Conservation (phyloP, 2,113 vertebrate genomes). For the Myxocyprinus asiaticus region DNA sequence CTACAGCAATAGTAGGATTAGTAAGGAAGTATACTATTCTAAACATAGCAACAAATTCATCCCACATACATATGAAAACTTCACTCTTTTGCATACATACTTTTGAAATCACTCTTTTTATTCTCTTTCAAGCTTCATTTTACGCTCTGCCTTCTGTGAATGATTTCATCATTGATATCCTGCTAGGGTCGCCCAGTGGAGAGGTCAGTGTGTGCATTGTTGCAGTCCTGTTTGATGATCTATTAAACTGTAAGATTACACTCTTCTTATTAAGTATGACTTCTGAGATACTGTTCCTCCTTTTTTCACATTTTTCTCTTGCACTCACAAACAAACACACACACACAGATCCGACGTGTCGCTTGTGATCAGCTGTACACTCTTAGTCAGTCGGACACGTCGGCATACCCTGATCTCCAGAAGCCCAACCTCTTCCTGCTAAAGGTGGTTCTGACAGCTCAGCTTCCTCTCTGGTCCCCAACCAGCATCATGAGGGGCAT, state of each 20-base stretch:
- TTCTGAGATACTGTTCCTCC: neutral
- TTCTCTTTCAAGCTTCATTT: slow-evolving; percentile 84
- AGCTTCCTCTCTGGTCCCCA: slow-evolving; percentile 96
- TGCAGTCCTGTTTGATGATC: neutral
- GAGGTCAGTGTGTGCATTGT: slow-evolving; percentile 80
- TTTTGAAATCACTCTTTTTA: neutral
- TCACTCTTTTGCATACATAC: too few species aligned
- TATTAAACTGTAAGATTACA: neutral
- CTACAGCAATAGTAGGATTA: too few species aligned
- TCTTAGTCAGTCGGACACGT: slow-evolving; percentile 94
- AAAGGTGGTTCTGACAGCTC: slow-evolving; percentile 88
- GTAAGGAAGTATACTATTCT: too few species aligned
- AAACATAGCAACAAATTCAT: too few species aligned
- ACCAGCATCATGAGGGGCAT: slow-evolving; percentile 97
- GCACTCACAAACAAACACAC: neutral
- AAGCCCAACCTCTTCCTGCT: slow-evolving; percentile 96
- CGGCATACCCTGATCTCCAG: slow-evolving; percentile 87
- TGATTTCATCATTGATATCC: slow-evolving; percentile 96
- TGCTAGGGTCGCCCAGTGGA: slow-evolving; percentile 92
- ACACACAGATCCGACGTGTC: slow-evolving; percentile 90
- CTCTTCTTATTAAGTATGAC: neutral
- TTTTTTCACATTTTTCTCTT: neutral
- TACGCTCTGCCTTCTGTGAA: slow-evolving; percentile 92
- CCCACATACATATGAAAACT: too few species aligned
- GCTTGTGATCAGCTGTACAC: slow-evolving; percentile 97